phyloP scores from a whole-genome alignment of 1,140 invertebrate genomes.

The Pantala flavescens region DNA sequence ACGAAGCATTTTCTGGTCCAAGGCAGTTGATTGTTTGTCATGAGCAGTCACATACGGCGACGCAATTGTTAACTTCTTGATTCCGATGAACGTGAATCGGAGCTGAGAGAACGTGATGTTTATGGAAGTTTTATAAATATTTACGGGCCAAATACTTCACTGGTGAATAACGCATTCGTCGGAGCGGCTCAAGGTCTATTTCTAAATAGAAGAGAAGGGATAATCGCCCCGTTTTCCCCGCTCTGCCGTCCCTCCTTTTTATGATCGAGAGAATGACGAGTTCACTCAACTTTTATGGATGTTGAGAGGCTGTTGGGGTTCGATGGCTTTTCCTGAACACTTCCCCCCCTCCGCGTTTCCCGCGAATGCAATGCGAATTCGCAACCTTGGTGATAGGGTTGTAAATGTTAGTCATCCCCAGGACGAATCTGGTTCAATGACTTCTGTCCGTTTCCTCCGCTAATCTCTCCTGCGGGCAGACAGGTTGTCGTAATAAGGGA shows the following conservation, averaged over 20 bases:
- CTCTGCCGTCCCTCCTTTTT: not conserved
- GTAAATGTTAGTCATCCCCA: too few relatives aligned
- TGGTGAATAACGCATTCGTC: not conserved
- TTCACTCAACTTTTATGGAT: slow-evolving; percentile 10
- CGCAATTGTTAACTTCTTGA: too few relatives aligned
- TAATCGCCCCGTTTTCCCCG: not conserved
- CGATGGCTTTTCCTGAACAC: not conserved
- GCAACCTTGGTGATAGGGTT: too few relatives aligned
- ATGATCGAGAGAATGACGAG: not conserved
- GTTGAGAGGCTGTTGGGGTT: too few relatives aligned
- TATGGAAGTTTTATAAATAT: not conserved
- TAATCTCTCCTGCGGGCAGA: too few relatives aligned
- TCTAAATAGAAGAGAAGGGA: not conserved
- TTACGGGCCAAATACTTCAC: not conserved
- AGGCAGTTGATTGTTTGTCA: not conserved
- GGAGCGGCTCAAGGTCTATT: not conserved
- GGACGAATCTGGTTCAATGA: too few relatives aligned
- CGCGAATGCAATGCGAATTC: too few relatives aligned
- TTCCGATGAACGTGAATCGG: too few relatives aligned
- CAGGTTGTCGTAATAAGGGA: too few relatives aligned
- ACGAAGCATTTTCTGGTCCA: not conserved
- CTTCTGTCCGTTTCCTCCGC: too few relatives aligned
- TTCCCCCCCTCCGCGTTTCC: not conserved
- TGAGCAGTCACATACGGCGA: not conserved
- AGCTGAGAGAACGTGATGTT: not conserved